phyloP scores from a whole-genome alignment of 2,113 vertebrate species.

The Cyphomyrus plagiostoma region DNA sequence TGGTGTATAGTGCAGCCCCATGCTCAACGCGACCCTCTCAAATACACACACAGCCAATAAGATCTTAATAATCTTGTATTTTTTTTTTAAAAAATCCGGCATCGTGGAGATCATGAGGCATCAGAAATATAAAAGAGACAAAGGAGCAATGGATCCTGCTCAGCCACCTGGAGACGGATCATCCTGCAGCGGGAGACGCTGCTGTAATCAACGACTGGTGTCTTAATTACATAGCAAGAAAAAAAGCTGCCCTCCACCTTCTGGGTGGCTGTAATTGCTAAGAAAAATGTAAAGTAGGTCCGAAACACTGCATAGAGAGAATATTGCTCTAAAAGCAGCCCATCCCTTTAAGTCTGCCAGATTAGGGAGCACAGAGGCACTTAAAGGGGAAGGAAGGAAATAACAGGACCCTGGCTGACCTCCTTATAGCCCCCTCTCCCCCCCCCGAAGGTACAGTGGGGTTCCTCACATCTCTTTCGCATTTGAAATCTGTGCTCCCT shows the following conservation, averaged over 20 bases:
- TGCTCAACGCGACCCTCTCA: not conserved
- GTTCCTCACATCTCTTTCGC: not conserved
- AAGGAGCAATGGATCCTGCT: not conserved
- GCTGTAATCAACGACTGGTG: not conserved
- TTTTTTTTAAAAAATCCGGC: not conserved
- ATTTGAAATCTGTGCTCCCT: not conserved
- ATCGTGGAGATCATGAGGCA: not conserved
- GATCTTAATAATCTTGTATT: not conserved
- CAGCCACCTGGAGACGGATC: not conserved
- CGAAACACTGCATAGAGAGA: not conserved
- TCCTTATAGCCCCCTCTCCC: not conserved
- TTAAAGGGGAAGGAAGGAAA: slow-evolving; percentile 7
- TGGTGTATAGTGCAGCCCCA: not conserved
- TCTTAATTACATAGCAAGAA: not conserved
- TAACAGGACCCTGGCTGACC: not conserved
- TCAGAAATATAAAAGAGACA: not conserved
- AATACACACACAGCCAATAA: not conserved
- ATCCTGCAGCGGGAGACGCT: not conserved
- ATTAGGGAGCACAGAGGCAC: not conserved
- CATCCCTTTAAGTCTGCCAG: not conserved
- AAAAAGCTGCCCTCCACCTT: not conserved
- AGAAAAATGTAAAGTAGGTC: not conserved
- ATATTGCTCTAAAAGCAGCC: not conserved
- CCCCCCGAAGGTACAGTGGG: not conserved
- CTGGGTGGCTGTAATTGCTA: not conserved